phyloP scores from a whole-genome alignment of 2,888 invertebrate genomes.

The Blastobasis lacticolella region DNA sequence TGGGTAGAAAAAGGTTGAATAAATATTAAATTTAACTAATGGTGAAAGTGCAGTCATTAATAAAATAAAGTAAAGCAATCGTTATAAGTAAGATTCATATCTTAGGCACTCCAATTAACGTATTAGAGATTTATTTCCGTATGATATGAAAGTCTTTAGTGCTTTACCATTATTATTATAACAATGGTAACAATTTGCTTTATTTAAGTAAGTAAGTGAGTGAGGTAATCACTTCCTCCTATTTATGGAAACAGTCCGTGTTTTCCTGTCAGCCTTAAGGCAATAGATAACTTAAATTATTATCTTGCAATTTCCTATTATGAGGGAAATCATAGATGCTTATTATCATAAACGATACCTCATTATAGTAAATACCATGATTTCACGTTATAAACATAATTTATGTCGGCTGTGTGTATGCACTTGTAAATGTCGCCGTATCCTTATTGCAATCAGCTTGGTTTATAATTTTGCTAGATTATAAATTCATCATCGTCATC shows the following conservation, averaged over 20 bases:
- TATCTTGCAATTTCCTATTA: constrained; percentile 16
- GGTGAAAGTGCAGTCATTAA: no score
- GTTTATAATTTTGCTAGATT: no score
- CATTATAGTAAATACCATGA: background rate
- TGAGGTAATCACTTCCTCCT: constrained; percentile 4
- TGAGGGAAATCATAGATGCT: constrained; percentile 1
- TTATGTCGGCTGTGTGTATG: no score
- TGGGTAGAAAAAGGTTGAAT: no score
- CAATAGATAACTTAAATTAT: constrained; percentile 2
- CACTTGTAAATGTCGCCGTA: no score
- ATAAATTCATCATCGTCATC: no score
- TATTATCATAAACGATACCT: background rate
- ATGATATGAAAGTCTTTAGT: background rate
- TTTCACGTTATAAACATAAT: no score
- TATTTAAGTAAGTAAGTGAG: background rate
- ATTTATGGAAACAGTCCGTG: constrained; percentile 3
- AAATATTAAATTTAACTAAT: no score
- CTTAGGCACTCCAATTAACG: background rate
- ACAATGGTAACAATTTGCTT: background rate
- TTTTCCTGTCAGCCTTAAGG: constrained; percentile 10
- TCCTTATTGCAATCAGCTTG: no score
- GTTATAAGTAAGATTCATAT: no score
- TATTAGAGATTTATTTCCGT: constrained; percentile 1
- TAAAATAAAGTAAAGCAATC: no score
- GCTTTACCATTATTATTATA: background rate